phyloP scores from a whole-genome alignment of 2,888 invertebrate genomes.

The Esperia sulphurella region DNA sequence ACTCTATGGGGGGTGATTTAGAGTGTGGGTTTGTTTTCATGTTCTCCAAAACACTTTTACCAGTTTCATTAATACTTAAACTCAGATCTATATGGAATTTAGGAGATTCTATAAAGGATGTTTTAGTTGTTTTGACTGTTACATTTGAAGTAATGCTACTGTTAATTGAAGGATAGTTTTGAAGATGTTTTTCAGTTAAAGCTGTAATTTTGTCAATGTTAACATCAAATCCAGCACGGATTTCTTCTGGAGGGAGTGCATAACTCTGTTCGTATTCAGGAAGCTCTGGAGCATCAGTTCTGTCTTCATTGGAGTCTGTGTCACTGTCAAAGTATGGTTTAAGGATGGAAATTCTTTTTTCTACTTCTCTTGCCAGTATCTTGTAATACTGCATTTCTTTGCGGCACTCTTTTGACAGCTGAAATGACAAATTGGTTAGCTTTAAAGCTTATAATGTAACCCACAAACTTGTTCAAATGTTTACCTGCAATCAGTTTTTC shows the following conservation, averaged over 20 bases:
- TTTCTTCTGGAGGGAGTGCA: constrained; percentile 28
- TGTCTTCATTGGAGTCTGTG: constrained; percentile 41
- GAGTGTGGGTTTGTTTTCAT: constrained; percentile 15
- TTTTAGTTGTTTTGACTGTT: constrained; percentile 19
- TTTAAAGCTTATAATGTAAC: constrained; percentile 6
- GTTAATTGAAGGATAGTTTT: constrained; percentile 1
- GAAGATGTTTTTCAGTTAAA: constrained; percentile 10
- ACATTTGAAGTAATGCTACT: constrained; percentile 27
- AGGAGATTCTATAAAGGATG: constrained; percentile 28
- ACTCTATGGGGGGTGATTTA: constrained; percentile 30
- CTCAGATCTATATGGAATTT: constrained; percentile 53
- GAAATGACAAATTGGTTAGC: constrained; percentile 28
- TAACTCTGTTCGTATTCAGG: constrained; percentile 44
- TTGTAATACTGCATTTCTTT: constrained; percentile 84
- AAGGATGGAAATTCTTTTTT: constrained; percentile 74
- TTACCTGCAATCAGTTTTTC: constrained; percentile 22
- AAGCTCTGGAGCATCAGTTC: constrained; percentile 51
- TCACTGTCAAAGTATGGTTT: constrained; percentile 52
- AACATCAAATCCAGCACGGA: constrained; percentile 21
- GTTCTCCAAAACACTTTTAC: constrained; percentile 26
- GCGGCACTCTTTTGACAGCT: constrained; percentile 83
- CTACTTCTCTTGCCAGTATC: constrained; percentile 82
- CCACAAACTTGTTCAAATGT: constrained; percentile 1
- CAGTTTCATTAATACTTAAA: constrained; percentile 44
- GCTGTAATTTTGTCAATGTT: constrained; percentile 21